Percentiles rank a stretch among this genome's conserved stretches.
phyloP scores from a whole-genome alignment of 1,140 invertebrate genomes.

The Venturia canescens region DNA sequence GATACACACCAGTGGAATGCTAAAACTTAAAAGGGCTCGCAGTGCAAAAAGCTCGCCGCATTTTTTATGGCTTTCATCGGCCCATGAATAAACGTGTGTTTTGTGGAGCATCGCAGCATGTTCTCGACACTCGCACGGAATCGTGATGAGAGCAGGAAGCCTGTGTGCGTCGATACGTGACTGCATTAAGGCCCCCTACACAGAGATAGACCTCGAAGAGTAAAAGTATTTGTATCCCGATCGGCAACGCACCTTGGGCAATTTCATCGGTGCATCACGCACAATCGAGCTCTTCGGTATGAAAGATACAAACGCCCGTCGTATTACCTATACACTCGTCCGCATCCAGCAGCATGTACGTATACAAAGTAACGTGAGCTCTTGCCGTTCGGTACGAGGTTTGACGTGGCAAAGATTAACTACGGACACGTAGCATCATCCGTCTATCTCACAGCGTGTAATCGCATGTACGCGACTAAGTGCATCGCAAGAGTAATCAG shows the following conservation, averaged over 20 bases:
- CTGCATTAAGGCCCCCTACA: background rate
- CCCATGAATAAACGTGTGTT: constrained; percentile 9
- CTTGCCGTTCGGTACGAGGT: constrained; percentile 64
- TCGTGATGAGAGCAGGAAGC: background rate
- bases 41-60: background rate
- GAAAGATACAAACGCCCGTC: background rate
- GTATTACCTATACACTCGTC: background rate
- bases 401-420: constrained; percentile 74
- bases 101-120: background rate
- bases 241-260: constrained; percentile 7
- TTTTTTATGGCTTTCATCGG: background rate
- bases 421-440: constrained; percentile 69
- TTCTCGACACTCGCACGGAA: background rate
- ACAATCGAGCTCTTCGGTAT: background rate
- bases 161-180: constrained; percentile 17
- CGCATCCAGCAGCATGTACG: constrained; percentile 44
- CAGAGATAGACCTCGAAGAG: background rate
- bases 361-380: constrained; percentile 24
- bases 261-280: constrained; percentile 21
- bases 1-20: background rate
- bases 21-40: background rate
- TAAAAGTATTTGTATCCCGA: constrained; percentile 17
- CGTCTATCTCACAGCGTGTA: constrained; percentile 72
- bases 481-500: constrained; percentile 73
- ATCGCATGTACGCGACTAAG: constrained; percentile 71